phyloP scores from a whole-genome alignment of 2,113 vertebrate species.

The Otis tarda region DNA sequence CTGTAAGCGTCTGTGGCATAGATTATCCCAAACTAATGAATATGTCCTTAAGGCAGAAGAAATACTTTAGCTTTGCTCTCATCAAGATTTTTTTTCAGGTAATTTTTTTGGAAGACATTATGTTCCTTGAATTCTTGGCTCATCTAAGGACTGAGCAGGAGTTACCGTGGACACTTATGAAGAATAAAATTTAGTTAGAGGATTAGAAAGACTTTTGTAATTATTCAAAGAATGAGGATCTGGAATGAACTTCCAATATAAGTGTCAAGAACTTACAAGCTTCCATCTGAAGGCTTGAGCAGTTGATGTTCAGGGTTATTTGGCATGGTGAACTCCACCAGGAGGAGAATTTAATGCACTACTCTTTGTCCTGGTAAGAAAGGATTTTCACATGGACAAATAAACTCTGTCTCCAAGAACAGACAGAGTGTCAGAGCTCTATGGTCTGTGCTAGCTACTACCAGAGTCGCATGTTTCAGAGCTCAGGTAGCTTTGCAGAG shows the following conservation, averaged over 20 bases:
- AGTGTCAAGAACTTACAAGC: neutral
- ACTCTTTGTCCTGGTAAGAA: neutral
- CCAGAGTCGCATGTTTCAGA: neutral
- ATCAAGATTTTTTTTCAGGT: neutral
- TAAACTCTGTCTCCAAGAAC: neutral
- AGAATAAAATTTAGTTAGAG: neutral
- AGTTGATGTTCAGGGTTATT: neutral
- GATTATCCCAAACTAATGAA: neutral
- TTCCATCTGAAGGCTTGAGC: neutral
- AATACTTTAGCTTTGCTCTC: neutral
- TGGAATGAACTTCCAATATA: neutral
- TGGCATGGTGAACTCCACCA: neutral
- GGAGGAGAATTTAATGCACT: neutral
- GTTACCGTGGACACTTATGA: neutral
- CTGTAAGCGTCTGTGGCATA: neutral
- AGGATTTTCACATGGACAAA: neutral
- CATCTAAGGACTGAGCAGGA: neutral
- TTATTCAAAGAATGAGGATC: neutral
- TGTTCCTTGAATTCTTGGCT: neutral
- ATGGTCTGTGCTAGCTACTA: neutral
- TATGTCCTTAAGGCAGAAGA: neutral
- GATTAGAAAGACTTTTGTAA: neutral
- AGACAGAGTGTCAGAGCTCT: neutral
- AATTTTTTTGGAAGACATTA: neutral
- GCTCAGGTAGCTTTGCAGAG: neutral